phyloP scores from a whole-genome alignment of 2,888 invertebrate genomes.

The Xestoiulus laeticollis region DNA sequence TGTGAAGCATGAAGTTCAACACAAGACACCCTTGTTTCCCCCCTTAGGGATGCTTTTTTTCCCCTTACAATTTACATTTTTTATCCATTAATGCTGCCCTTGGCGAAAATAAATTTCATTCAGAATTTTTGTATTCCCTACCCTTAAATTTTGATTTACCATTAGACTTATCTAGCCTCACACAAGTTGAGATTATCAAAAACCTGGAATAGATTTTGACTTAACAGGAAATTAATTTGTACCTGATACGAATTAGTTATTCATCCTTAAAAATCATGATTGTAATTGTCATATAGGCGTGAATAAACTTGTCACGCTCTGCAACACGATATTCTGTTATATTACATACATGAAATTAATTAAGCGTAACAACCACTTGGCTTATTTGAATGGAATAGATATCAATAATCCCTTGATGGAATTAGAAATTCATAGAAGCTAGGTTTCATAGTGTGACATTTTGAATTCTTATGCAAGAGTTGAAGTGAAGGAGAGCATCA shows the following conservation, averaged over 20 bases:
- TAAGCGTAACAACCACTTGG: neutral
- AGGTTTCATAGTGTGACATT: too few species aligned
- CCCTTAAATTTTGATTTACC: neutral
- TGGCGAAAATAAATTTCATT: neutral
- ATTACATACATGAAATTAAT: neutral
- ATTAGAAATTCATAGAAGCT: too few species aligned
- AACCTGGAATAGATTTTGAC: neutral
- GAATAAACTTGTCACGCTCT: neutral
- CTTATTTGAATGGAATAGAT: neutral
- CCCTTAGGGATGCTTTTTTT: neutral
- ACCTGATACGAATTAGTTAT: neutral
- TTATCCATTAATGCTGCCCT: neutral
- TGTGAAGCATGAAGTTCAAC: conserved; percentile 29
- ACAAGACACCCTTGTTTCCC: neutral
- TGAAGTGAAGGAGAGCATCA: too few species aligned
- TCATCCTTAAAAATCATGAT: neutral
- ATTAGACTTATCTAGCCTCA: neutral
- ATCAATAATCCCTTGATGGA: too few species aligned
- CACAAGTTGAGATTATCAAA: neutral
- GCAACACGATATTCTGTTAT: neutral
- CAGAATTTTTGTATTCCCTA: neutral
- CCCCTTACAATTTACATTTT: neutral
- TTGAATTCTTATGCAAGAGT: too few species aligned
- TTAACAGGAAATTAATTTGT: neutral
- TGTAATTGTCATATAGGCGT: neutral